Percentiles rank a stretch among this genome's conserved stretches.
Conservation (phyloP, 2,888 invertebrate genomes). For the Acanthopleura granulata region DNA sequence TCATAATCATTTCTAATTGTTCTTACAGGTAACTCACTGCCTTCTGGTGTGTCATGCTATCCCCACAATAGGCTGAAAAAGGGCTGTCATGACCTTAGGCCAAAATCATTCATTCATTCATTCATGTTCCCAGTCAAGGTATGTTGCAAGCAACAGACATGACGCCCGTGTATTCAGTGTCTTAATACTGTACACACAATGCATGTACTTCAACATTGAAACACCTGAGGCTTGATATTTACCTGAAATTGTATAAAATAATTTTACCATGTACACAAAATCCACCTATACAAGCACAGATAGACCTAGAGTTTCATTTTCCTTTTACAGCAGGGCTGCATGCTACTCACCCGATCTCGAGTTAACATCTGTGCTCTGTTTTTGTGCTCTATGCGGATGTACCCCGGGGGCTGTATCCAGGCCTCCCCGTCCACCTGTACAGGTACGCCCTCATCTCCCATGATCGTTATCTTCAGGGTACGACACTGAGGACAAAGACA, state of each 20-base stretch:
- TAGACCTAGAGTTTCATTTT: not conserved
- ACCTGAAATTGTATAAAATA: not conserved
- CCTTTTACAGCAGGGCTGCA: not conserved
- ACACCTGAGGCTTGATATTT: no score
- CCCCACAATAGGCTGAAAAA: no score
- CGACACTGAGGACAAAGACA: constrained; percentile 76
- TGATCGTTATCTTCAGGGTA: constrained; percentile 94
- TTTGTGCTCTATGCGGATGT: constrained; percentile 95
- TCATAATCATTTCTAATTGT: no score
- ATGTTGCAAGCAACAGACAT: no score
- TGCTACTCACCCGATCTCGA: constrained; percentile 80
- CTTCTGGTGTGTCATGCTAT: no score
- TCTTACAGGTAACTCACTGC: no score
- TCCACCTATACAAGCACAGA: not conserved
- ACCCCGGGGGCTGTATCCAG: constrained; percentile 97
- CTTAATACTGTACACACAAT: no score
- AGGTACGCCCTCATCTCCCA: constrained; percentile 89
- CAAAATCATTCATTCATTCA: no score
- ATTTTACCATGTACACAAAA: not conserved
- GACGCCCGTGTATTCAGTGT: no score
- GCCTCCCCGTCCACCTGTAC: constrained; percentile 98
- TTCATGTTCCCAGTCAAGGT: no score
- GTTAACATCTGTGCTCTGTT: constrained; percentile 97
- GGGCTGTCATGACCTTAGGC: no score
- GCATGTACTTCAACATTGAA: no score